phyloP scores from a whole-genome alignment of 2,888 invertebrate species.

The Papilio demoleus region DNA sequence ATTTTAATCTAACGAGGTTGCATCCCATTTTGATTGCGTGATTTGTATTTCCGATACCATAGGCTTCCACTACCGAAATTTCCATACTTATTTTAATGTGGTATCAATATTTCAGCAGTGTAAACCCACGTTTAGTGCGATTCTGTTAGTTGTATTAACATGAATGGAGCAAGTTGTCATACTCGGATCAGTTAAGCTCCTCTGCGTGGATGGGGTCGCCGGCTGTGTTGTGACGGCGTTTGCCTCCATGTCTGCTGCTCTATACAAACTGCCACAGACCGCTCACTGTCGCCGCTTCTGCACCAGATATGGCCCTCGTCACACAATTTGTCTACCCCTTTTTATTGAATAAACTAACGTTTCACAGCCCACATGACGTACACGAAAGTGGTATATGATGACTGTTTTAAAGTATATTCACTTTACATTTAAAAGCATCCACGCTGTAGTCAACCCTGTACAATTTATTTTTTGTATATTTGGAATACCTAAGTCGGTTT shows the following conservation, averaged over 20 bases:
- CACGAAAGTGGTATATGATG: too few relatives aligned
- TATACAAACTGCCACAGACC: slow-evolving; percentile 46
- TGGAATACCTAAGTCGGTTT: neutral
- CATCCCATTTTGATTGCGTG: neutral
- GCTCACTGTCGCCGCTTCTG: slow-evolving; percentile 58
- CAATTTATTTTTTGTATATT: neutral
- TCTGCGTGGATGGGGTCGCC: neutral
- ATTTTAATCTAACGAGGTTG: neutral
- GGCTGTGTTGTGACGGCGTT: slow-evolving; percentile 51
- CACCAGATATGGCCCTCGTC: slow-evolving; percentile 62
- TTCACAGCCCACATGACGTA: too few relatives aligned
- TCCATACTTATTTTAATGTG: neutral
- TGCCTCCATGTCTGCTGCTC: slow-evolving; percentile 61
- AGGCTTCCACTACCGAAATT: neutral
- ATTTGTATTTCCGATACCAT: neutral
- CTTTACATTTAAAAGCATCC: neutral
- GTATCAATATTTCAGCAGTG: neutral
- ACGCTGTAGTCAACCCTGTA: too few relatives aligned
- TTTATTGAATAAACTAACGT: neutral
- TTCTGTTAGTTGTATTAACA: slow-evolving; percentile 6
- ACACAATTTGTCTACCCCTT: slow-evolving; percentile 2
- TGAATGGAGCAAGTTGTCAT: slow-evolving; percentile 11
- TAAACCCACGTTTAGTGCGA: neutral
- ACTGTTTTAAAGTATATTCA: too few relatives aligned
- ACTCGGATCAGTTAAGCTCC: neutral